Evolutionary conservation across 2,113 vertebrate genomes (phyloP).

Genomic region (Aleadryas rufinucha): DNA sequence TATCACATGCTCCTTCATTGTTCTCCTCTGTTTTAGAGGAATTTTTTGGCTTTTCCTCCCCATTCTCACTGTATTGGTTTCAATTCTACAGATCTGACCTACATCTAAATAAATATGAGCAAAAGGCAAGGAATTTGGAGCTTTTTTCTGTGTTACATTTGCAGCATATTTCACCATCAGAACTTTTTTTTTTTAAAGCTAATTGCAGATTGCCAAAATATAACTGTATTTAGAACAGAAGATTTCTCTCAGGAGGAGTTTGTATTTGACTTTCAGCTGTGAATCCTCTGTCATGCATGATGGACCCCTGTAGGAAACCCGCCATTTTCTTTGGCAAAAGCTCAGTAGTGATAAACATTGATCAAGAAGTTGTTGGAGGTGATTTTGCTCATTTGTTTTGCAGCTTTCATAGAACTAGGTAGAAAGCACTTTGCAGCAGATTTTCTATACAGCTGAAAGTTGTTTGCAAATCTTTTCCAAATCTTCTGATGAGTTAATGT

Average conservation of each 20-base stretch:
- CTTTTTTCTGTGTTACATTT: neutral
- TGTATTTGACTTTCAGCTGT: neutral
- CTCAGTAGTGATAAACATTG: neutral
- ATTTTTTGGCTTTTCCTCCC: neutral
- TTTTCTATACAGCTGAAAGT: neutral
- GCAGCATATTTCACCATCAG: neutral
- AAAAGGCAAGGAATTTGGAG: neutral
- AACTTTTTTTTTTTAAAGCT: neutral
- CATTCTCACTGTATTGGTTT: neutral
- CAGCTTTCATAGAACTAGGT: neutral
- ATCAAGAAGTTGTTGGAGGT: neutral
- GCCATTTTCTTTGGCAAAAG: neutral
- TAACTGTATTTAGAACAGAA: neutral
- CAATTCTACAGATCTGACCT: neutral
- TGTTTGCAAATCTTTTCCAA: neutral
- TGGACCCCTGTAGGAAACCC: neutral
- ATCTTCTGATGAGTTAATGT: neutral
- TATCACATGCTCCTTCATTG: rapidly evolving
- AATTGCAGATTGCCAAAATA: neutral
- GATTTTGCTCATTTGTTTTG: neutral
- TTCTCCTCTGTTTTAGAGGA: neutral
- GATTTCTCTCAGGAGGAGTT: neutral
- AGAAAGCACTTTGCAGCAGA: neutral
- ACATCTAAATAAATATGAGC: neutral
- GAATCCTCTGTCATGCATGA: neutral